Conservation (phyloP, 2,113 vertebrate species). For the Ahaetulla prasina region DNA sequence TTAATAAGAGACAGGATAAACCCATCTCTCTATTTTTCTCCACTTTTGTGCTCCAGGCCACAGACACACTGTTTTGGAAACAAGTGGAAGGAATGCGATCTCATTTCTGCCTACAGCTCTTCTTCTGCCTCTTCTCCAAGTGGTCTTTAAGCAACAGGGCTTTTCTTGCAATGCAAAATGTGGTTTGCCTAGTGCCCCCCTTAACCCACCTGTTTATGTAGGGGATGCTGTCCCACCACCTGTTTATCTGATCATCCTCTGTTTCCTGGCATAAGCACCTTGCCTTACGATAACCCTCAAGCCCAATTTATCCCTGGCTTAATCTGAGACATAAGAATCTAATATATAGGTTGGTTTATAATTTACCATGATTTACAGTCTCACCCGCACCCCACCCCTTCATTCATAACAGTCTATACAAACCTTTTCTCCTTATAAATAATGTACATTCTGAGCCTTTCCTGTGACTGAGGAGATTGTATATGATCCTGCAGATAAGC, state of each 20-base stretch:
- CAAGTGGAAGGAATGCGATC: background rate
- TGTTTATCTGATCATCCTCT: background rate
- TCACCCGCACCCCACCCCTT: background rate
- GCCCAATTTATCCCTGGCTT: background rate
- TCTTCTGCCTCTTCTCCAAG: background rate
- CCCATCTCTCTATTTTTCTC: background rate
- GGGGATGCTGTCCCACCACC: background rate
- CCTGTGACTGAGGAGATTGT: conserved; percentile 12
- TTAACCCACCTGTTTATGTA: background rate
- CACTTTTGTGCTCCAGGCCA: background rate
- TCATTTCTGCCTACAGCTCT: background rate
- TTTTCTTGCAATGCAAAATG: background rate
- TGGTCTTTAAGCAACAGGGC: background rate
- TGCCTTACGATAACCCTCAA: background rate
- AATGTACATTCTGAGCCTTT: background rate
- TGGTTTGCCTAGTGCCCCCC: background rate
- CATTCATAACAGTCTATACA: background rate
- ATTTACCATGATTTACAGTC: background rate
- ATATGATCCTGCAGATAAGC: conserved; percentile 7
- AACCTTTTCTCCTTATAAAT: background rate
- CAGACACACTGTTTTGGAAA: background rate
- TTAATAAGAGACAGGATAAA: background rate
- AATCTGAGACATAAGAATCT: background rate
- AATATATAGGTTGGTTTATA: background rate
- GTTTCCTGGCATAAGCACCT: background rate